These are phyloP conservation scores for Ectropis crepuscularia DNA, from an alignment of 2,888 invertebrate genomes.

Conservation along the genomic window DNA sequence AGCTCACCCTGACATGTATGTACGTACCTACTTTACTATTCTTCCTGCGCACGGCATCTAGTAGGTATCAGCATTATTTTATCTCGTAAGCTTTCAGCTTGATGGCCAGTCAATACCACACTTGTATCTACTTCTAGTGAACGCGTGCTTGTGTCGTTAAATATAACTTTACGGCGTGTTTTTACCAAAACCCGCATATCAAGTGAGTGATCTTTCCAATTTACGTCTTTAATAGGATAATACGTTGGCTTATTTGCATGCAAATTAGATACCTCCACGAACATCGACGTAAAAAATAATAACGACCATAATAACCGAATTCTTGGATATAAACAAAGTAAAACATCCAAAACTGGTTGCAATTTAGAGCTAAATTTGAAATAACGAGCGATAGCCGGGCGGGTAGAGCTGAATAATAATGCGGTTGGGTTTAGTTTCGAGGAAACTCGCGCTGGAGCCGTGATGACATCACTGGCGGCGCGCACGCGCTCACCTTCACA, in stretches of 20 bases:
- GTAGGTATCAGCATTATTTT: conserved; percentile 55
- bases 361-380: conserved; percentile 59
- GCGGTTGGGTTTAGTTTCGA: conserved; percentile 71
- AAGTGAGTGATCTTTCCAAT: conserved; percentile 34
- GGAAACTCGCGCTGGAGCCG: conserved; percentile 69
- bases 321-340: conserved; percentile 54
- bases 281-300: conserved; percentile 18
- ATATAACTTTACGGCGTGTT: conserved; percentile 32
- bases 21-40: conserved; percentile 30
- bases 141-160: conserved; percentile 55
- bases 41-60: conserved; percentile 36
- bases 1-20: conserved; percentile 36
- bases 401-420: conserved; percentile 71
- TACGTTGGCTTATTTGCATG: conserved; percentile 20
- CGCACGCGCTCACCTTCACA: conserved; percentile 70
- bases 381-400: conserved; percentile 65
- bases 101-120: conserved; percentile 63
- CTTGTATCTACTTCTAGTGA: conserved; percentile 54
- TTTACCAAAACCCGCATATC: conserved; percentile 27
- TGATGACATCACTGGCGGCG: conserved; percentile 73
- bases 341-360: conserved; percentile 68
- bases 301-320: conserved; percentile 45
- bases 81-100: conserved; percentile 59
- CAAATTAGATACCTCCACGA: conserved; percentile 13
- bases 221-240: conserved; percentile 11